Conservation (phyloP, 1,140 invertebrate species). For the Heliconius hewitsoni region DNA sequence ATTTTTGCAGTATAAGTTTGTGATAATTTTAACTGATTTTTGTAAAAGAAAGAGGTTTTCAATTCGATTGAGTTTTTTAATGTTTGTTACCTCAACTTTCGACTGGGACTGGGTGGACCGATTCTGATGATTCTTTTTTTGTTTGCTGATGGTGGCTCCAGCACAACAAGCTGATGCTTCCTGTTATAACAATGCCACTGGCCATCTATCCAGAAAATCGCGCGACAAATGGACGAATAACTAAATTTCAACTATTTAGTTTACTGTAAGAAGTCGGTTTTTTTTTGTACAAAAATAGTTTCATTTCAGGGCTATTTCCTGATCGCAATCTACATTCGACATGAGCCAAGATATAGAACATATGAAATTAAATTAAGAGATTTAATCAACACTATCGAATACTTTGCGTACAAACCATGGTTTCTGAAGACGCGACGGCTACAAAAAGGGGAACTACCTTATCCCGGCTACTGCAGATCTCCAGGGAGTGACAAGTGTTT, state of each 20-base stretch:
- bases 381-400: slow-evolving; percentile 34
- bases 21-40: not conserved
- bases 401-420: slow-evolving; percentile 20
- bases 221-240: too few species aligned
- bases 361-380: slow-evolving; percentile 40
- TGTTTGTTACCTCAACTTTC: too few species aligned
- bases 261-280: not conserved
- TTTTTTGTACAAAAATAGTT: not conserved
- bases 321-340: slow-evolving; percentile 54
- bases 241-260: not conserved
- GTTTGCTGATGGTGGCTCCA: too few species aligned
- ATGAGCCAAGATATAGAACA: slow-evolving; percentile 51
- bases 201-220: too few species aligned
- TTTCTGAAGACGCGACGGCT: slow-evolving; percentile 52
- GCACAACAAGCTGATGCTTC: too few species aligned
- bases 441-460: slow-evolving; percentile 59
- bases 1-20: not conserved
- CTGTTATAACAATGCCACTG: too few species aligned
- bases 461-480: slow-evolving; percentile 68
- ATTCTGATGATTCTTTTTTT: too few species aligned
- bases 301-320: slow-evolving; percentile 51
- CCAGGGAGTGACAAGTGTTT: slow-evolving; percentile 56
- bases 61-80: too few species aligned
- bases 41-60: too few species aligned
- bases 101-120: too few species aligned